These are phyloP conservation scores for Sphaerophoria taeniata DNA, from an alignment of 2,888 invertebrate species.

Conservation along the genomic window DNA sequence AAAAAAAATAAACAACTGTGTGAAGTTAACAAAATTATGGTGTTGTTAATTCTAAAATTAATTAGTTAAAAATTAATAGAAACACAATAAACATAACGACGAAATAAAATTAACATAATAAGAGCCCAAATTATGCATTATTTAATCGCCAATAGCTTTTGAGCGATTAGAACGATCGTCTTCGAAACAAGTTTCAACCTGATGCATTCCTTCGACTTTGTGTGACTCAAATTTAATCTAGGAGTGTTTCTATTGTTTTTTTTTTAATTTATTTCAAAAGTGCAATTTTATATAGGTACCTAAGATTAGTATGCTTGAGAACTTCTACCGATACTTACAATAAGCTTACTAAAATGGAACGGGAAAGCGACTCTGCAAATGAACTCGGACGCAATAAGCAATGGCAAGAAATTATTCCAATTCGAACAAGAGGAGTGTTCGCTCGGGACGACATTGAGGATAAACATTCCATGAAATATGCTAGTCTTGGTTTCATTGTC, in stretches of 20 bases:
- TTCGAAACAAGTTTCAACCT: too few relatives aligned
- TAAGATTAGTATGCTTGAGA: slow-evolving; percentile 43
- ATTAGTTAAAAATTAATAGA: too few relatives aligned
- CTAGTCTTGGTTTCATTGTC: slow-evolving; percentile 77
- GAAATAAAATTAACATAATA: too few relatives aligned
- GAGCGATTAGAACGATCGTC: too few relatives aligned
- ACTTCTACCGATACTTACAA: background rate
- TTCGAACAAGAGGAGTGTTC: slow-evolving; percentile 30
- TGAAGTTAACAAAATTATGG: too few relatives aligned
- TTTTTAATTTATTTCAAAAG: slow-evolving; percentile 22
- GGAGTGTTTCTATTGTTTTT: slow-evolving; percentile 44
- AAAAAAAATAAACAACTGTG: too few relatives aligned
- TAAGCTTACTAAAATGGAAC: slow-evolving; percentile 43
- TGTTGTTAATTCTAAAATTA: too few relatives aligned
- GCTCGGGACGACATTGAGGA: slow-evolving; percentile 27
- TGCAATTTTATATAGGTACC: background rate
- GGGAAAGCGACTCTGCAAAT: slow-evolving; percentile 31
- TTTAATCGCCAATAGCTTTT: too few relatives aligned
- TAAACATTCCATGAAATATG: slow-evolving; percentile 72
- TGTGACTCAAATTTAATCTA: background rate
- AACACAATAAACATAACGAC: too few relatives aligned
- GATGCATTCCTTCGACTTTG: too few relatives aligned
- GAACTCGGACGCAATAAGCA: slow-evolving; percentile 39
- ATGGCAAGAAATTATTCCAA: slow-evolving; percentile 63
- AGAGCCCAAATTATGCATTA: too few relatives aligned